Conservation (phyloP, 2,888 invertebrate genomes). For the Eilema griseolum region DNA sequence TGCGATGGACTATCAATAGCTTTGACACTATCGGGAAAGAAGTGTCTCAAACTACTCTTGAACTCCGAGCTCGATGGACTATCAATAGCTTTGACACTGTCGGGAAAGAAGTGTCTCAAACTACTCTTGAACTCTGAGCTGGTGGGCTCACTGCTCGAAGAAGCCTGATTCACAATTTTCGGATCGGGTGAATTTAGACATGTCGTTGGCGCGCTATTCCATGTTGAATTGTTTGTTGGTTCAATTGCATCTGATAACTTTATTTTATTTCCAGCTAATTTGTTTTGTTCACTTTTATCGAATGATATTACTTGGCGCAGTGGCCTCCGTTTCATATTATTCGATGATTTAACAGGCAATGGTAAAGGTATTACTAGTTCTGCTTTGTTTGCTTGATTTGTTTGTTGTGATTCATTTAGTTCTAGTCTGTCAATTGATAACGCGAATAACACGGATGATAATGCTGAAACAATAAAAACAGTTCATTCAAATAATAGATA, state of each 20-base stretch:
- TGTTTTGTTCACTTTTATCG: conserved; percentile 75
- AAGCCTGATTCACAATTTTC: conserved; percentile 64
- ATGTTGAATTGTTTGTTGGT: conserved; percentile 62
- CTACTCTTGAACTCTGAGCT: conserved; percentile 78
- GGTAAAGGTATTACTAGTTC: conserved; percentile 92
- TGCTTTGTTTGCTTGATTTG: conserved; percentile 78
- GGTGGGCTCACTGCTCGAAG: conserved; percentile 79
- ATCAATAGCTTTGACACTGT: conserved; percentile 79
- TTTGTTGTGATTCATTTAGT: conserved; percentile 88
- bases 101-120: conserved; percentile 81
- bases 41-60: conserved; percentile 75
- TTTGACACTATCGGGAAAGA: conserved; percentile 82
- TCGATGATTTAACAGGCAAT: conserved; percentile 84
- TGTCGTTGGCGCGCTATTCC: conserved; percentile 88
- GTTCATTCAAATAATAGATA: background rate
- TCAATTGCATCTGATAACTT: conserved; percentile 54
- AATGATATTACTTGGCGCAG: conserved; percentile 84
- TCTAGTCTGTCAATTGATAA: conserved; percentile 95
- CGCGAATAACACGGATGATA: conserved; percentile 96
- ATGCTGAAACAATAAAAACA: conserved; percentile 84
- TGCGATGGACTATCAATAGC: conserved; percentile 81
- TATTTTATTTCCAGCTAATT: conserved; percentile 49
- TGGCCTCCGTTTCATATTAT: conserved; percentile 77
- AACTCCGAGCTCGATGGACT: conserved; percentile 81
- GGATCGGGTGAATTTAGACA: conserved; percentile 88